These are phyloP conservation scores for Paramisgurnus dabryanus DNA, from an alignment of 2,113 vertebrate species.

Conservation along the genomic window DNA sequence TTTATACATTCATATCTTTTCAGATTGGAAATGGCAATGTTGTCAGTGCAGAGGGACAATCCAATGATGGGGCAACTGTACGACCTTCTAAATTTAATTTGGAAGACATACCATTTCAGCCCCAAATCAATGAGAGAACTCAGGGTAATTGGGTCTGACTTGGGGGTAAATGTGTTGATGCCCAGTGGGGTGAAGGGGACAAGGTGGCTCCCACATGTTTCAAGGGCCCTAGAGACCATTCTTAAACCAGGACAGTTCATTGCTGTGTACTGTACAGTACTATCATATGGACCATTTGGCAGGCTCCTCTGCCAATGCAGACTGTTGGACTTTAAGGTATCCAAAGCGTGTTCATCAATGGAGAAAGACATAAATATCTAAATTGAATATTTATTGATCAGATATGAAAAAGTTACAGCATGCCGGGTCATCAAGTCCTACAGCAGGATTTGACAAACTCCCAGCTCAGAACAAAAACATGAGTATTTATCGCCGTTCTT, in stretches of 20 bases:
- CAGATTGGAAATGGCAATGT: constrained; percentile 5
- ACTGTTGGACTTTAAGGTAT: too few relatives aligned
- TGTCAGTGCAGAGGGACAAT: constrained; percentile 2
- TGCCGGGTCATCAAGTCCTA: too few relatives aligned
- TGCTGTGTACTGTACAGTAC: constrained; percentile 2
- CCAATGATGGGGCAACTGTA: neutral
- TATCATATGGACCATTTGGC: constrained; percentile 49
- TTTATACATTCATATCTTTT: neutral
- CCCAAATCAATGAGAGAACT: constrained; percentile 3
- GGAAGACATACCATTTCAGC: constrained; percentile 2
- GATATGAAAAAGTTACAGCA: too few relatives aligned
- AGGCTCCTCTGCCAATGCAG: constrained; percentile 36
- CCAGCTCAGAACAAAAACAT: too few relatives aligned
- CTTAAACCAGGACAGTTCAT: constrained; percentile 37
- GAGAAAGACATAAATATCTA: too few relatives aligned
- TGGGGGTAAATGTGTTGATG: neutral
- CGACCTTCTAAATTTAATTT: neutral
- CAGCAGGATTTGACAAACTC: too few relatives aligned
- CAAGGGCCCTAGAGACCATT: neutral
- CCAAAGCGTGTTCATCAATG: too few relatives aligned
- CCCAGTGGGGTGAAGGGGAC: neutral
- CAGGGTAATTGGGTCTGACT: neutral
- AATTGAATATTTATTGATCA: too few relatives aligned
- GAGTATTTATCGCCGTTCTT: too few relatives aligned
- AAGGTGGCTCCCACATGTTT: neutral